phyloP scores from a whole-genome alignment of 2,888 invertebrate species.

The Cryptus armator region DNA sequence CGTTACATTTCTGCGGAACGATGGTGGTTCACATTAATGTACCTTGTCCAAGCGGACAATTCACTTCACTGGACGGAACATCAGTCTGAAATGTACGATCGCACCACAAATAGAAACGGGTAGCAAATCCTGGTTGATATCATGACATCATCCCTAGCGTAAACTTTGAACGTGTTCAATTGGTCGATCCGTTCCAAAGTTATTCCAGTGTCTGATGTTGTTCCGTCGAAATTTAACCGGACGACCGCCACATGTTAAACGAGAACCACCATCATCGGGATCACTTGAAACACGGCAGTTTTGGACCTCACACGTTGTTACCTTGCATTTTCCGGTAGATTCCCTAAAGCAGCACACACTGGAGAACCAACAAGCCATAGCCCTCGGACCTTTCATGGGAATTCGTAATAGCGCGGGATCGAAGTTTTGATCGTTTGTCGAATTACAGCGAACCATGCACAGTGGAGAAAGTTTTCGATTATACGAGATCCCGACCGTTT shows the following conservation, averaged over 20 bases:
- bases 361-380: neutral
- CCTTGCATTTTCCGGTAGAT: constrained; percentile 14
- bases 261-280: constrained; percentile 49
- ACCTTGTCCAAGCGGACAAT: neutral
- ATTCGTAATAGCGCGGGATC: constrained; percentile 48
- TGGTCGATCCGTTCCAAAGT: constrained; percentile 10
- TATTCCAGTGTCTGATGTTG: constrained; percentile 18
- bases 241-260: constrained; percentile 35
- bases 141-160: neutral
- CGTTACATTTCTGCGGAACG: neutral
- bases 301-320: constrained; percentile 32
- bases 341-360: constrained; percentile 10
- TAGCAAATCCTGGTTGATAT: neutral
- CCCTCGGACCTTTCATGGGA: constrained; percentile 30
- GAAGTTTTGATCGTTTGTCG: constrained; percentile 61
- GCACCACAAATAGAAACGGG: neutral
- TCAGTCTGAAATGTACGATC: neutral
- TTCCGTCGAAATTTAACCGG: constrained; percentile 46
- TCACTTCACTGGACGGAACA: neutral
- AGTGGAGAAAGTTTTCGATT: constrained; percentile 54
- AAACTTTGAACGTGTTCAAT: constrained; percentile 26
- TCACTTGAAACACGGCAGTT: constrained; percentile 11
- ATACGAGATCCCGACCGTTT: constrained; percentile 40
- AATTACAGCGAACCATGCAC: constrained; percentile 54
- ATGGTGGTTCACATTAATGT: neutral